A percentile compares a stretch with the other conserved stretches of the same genome.
Conservation (phyloP, 2,113 vertebrate genomes). For the Nannobrachium achirus region DNA sequence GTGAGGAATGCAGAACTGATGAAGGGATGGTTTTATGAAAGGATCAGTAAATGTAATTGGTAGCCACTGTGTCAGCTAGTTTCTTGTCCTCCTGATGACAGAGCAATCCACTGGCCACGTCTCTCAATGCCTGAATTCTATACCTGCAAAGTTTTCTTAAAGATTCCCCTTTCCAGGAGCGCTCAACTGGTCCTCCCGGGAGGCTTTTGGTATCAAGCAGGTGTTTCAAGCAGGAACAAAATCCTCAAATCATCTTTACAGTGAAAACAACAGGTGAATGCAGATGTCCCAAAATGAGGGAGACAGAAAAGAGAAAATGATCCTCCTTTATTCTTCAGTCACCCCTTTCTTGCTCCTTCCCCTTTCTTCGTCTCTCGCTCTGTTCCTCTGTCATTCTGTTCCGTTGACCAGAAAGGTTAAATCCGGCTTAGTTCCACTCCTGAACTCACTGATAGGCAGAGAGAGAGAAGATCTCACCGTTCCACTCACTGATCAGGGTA, state of each 20-base stretch:
- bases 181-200: no score
- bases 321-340: not conserved
- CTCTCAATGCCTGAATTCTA: no score
- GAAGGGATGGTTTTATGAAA: no score
- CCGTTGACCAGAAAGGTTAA: conserved; percentile 26
- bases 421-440: conserved; percentile 50
- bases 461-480: not conserved
- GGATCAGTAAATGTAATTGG: no score
- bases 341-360: not conserved
- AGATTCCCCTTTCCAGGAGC: no score
- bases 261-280: not conserved
- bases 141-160: no score
- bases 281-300: not conserved
- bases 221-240: no score
- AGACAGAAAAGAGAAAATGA: not conserved
- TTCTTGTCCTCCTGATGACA: no score
- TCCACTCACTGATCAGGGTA: not conserved
- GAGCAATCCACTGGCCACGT: no score
- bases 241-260: not conserved
- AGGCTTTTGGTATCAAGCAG: no score
- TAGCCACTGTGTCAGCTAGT: no score
- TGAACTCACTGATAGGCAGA: conserved; percentile 18
- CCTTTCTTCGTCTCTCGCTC: conserved; percentile 22
- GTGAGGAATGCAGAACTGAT: no score
- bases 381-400: conserved; percentile 17